These are phyloP conservation scores for Metalampra italica DNA, from an alignment of 2,888 invertebrate species.

Conservation along the genomic window DNA sequence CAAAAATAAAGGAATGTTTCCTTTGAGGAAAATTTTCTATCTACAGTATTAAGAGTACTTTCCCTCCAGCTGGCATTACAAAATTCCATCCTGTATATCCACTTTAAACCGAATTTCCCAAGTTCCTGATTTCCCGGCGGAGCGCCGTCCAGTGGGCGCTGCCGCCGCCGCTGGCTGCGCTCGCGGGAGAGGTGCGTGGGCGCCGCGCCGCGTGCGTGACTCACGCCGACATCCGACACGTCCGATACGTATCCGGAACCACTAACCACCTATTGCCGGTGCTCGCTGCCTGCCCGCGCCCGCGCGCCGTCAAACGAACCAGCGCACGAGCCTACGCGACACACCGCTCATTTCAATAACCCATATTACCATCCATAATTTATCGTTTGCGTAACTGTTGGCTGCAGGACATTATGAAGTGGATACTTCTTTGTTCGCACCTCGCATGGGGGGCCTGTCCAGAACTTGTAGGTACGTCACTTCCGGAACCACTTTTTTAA, in stretches of 20 bases:
- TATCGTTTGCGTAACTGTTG: conserved; percentile 15
- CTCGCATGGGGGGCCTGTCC: too few species aligned
- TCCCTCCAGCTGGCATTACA: too few species aligned
- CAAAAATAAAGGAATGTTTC: too few species aligned
- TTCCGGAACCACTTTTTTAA: too few species aligned
- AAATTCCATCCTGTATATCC: too few species aligned
- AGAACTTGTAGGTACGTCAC: too few species aligned
- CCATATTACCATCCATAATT: conserved; percentile 32
- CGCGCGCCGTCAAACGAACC: conserved; percentile 45
- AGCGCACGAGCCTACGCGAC: conserved; percentile 56
- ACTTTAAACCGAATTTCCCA: conserved; percentile 1
- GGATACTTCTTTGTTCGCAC: too few species aligned
- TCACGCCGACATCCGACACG: conserved; percentile 80
- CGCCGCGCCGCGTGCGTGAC: conserved; percentile 72
- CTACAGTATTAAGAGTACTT: too few species aligned
- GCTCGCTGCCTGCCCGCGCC: conserved; percentile 20
- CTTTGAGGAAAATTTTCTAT: too few species aligned
- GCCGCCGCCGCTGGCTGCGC: conserved; percentile 24
- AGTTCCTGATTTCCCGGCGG: conserved; percentile 12
- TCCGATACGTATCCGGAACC: conserved; percentile 77
- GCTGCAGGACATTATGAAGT: too few species aligned
- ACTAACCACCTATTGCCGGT: conserved; percentile 54
- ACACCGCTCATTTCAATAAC: conserved; percentile 51
- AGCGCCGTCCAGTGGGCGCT: conserved; percentile 35
- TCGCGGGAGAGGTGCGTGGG: conserved; percentile 34